phyloP scores from a whole-genome alignment of 1,140 invertebrate species.

The Lepeophtheirus salmonis region DNA sequence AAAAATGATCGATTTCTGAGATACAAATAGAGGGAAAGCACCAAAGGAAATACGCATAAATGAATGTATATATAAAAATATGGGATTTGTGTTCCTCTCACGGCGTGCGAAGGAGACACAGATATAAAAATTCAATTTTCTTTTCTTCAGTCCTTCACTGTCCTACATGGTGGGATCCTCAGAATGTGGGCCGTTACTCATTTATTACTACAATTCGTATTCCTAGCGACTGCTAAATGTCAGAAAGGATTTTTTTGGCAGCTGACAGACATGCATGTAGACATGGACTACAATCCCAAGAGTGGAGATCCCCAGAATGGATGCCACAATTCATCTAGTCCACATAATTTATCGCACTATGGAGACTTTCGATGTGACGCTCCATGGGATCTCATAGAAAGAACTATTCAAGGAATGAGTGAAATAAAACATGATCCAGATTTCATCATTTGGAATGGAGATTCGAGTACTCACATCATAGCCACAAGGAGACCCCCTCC shows the following conservation, averaged over 20 bases:
- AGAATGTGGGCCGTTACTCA: too few species aligned
- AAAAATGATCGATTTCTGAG: too few species aligned
- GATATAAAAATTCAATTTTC: too few species aligned
- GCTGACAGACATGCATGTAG: conserved; percentile 3
- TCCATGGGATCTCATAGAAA: conserved; percentile 25
- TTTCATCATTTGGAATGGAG: conserved; percentile 31
- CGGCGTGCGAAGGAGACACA: too few species aligned
- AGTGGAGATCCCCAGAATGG: not conserved
- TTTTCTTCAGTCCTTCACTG: too few species aligned
- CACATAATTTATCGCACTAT: conserved; percentile 20
- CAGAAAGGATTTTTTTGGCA: conserved; percentile 6
- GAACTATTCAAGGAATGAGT: conserved; percentile 26
- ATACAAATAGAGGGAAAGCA: too few species aligned
- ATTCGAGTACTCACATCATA: conserved; percentile 13
- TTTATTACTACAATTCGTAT: too few species aligned
- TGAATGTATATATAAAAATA: too few species aligned
- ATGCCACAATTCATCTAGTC: not conserved
- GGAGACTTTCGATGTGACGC: conserved; percentile 29
- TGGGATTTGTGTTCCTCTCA: too few species aligned
- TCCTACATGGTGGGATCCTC: too few species aligned
- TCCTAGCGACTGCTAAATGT: too few species aligned
- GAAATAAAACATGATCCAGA: conserved; percentile 25
- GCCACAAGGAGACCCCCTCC: not conserved
- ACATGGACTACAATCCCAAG: not conserved
- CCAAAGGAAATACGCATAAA: too few species aligned